A percentile compares a stretch with the other conserved stretches of the same genome.
Evolutionary conservation across 2,113 vertebrate genomes (phyloP).

Genomic region (Psettodes erumei): DNA sequence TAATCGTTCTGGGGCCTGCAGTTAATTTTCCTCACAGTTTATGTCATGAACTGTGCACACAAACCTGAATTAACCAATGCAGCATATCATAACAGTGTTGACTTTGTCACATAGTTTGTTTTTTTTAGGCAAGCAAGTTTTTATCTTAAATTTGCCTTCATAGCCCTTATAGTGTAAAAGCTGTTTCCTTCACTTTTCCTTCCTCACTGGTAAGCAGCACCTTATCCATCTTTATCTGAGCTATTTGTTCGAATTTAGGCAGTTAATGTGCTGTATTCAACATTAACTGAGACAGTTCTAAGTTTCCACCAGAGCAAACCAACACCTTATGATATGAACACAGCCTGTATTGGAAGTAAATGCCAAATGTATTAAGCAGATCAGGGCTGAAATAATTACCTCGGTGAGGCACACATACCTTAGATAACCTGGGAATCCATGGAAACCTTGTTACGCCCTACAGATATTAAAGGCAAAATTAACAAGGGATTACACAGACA

Average conservation of each 20-base stretch:
- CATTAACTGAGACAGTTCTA: not conserved
- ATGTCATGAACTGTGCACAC: not conserved
- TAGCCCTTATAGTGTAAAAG: not conserved
- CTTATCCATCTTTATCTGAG: not conserved
- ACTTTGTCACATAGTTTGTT: not conserved
- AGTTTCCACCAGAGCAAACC: not conserved
- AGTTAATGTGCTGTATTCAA: not conserved
- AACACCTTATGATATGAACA: not conserved
- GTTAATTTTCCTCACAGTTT: not conserved
- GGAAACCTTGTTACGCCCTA: conserved; percentile 87
- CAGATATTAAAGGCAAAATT: conserved; percentile 14
- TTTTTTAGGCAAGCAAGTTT: not conserved
- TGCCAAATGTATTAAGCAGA: not conserved
- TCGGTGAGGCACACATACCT: conserved; percentile 75
- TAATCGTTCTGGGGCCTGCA: not conserved
- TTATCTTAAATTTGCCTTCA: not conserved
- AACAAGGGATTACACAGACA: conserved; percentile 10
- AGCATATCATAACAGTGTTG: no score
- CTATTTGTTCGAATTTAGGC: not conserved
- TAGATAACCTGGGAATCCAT: conserved; percentile 84
- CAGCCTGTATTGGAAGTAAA: conserved; percentile 2
- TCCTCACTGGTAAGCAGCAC: not conserved
- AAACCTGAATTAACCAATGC: not conserved
- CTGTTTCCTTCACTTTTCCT: no score
- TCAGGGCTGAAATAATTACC: not conserved